phyloP scores from a whole-genome alignment of 2,113 vertebrate species.

The Urocitellus parryii region DNA sequence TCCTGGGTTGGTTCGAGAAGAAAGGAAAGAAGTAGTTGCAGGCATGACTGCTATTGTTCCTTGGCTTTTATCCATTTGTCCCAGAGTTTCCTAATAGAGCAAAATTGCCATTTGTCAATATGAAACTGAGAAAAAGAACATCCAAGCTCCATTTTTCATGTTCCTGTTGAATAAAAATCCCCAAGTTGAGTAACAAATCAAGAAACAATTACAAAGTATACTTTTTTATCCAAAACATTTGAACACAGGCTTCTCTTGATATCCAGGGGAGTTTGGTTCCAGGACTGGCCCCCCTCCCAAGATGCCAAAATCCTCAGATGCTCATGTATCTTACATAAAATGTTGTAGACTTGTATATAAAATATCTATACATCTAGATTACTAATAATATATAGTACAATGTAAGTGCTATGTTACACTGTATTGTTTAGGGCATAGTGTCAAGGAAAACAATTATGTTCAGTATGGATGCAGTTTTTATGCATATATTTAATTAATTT shows the following conservation, averaged over 20 bases:
- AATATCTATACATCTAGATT: not conserved
- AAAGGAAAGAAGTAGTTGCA: not conserved
- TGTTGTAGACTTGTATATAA: not conserved
- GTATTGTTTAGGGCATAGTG: not conserved
- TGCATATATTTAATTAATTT: not conserved
- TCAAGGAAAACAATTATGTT: not conserved
- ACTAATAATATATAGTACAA: not conserved
- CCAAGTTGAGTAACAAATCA: not conserved
- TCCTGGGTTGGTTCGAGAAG: not conserved
- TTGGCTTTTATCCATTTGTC: not conserved
- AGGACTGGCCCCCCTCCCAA: too few species aligned
- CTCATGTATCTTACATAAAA: not conserved
- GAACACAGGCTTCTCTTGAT: not conserved
- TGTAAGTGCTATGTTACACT: not conserved
- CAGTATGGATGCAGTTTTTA: not conserved
- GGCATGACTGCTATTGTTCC: not conserved
- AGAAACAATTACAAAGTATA: constrained; percentile 12
- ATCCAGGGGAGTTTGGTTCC: not conserved
- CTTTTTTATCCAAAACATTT: not conserved
- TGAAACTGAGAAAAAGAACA: constrained; percentile 34
- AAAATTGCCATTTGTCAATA: constrained; percentile 32
- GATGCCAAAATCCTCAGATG: not conserved
- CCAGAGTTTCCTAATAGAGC: not conserved
- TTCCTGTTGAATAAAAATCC: constrained; percentile 11
- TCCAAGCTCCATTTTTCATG: not conserved